Evolutionary conservation across 2,797 vertebrate genomes (phyloP).

Genomic region (Epinephelus awoara): DNA sequence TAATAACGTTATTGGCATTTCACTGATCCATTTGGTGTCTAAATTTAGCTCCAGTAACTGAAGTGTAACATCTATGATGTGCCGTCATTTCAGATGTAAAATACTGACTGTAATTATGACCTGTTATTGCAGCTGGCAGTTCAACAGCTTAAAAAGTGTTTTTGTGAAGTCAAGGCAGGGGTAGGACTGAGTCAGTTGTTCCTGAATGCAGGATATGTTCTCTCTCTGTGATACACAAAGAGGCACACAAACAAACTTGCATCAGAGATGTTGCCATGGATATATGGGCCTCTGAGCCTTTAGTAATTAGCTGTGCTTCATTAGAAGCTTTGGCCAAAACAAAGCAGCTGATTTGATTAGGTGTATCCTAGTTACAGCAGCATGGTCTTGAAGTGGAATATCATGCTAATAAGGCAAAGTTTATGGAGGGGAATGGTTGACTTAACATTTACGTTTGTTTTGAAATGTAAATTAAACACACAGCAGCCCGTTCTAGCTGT

Average conservation of each 20-base stretch:
- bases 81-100: slow-evolving; percentile 23
- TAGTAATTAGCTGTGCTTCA: slow-evolving; percentile 76
- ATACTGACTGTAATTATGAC: slow-evolving; percentile 28
- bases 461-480: slow-evolving; percentile 56
- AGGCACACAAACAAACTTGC: slow-evolving; percentile 73
- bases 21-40: slow-evolving; percentile 6
- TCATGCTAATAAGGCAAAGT: slow-evolving; percentile 48
- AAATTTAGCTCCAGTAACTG: slow-evolving; percentile 10
- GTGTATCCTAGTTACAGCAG: slow-evolving; percentile 65
- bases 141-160: slow-evolving; percentile 29
- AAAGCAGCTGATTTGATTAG: slow-evolving; percentile 75
- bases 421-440: slow-evolving; percentile 33
- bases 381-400: slow-evolving; percentile 50
- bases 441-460: slow-evolving; percentile 52
- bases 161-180: slow-evolving; percentile 41
- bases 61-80: slow-evolving; percentile 10
- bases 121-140: slow-evolving; percentile 22
- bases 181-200: slow-evolving; percentile 18
- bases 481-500: slow-evolving; percentile 3
- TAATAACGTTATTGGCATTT: background rate
- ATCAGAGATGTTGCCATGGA: slow-evolving; percentile 82
- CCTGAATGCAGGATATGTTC: slow-evolving; percentile 33
- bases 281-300: slow-evolving; percentile 69
- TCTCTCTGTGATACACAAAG: slow-evolving; percentile 41
- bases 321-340: slow-evolving; percentile 71